Base-by-base conservation (phyloP, 2,888 invertebrate genomes). In the Lapara coniferarum region DNA sequence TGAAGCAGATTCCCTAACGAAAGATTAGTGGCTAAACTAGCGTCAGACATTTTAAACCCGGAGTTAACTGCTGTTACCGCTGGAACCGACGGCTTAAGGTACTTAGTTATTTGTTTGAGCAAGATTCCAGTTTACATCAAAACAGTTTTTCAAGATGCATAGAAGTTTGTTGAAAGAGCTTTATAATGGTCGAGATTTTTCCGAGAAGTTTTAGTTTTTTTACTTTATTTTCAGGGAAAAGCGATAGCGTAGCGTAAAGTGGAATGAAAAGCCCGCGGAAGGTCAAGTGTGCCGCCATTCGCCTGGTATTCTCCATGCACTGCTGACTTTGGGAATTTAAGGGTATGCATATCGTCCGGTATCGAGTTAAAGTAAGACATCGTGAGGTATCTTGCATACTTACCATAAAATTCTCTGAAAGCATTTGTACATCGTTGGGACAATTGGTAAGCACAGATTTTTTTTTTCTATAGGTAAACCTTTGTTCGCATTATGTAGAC, bases 1-100 rank as follows among this genome's bases (percentile, higher is more conserved):
- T 46, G 19, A 46, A 46, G 49, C 63, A 49, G 49, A 63, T 63
- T 63, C 49, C 49, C 49, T 49, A 63, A 16, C 59, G 59, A 59
- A 63, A 63, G 63, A 63, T 49, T 63, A 63, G 63, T 63, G 63
- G 63, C 14, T 63, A 19, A 63, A 63, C 63, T 63, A 63, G 63
- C 25, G 63, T 63, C 63, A 63, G 63, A 63, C 63, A 63, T 63
- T 63, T 63, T 63, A 63, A 63, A 63, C 49, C 63, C 19, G 46
- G 63, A 63, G 19, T 63, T 46, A 63, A 63, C 63, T 46, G 46
- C 49, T 46, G 63, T 63, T 63, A 63, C 63, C 49, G 63, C 49
- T 13, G 63, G 63, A 63, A 63, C 63, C 46, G 19, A 10, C 63
- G 49, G 63, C 63, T 63, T 63, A 63, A 49, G 7, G 46, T 63